phyloP scores from a whole-genome alignment of 2,888 invertebrate species.

The Hetaerina titia region DNA sequence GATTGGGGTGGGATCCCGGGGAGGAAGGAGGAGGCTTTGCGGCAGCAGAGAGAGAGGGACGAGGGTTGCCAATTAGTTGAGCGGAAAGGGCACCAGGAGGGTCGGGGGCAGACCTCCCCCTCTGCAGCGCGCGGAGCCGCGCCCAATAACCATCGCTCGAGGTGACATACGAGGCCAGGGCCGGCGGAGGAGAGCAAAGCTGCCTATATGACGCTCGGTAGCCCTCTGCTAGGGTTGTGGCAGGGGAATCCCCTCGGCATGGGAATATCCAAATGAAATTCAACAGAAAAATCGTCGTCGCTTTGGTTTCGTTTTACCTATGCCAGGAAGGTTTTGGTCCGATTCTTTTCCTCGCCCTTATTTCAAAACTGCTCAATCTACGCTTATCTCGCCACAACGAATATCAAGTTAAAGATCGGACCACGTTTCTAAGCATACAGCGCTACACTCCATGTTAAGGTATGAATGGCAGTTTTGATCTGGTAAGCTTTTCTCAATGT shows the following conservation, averaged over 20 bases:
- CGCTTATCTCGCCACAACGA: too few relatives aligned
- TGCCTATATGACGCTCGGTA: neutral
- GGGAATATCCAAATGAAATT: neutral
- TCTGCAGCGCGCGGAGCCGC: neutral
- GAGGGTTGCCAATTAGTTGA: constrained; percentile 24
- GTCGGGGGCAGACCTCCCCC: neutral
- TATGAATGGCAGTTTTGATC: too few relatives aligned
- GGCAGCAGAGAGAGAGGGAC: neutral
- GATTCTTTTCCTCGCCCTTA: neutral
- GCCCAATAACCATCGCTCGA: neutral
- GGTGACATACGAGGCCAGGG: neutral
- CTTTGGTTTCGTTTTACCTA: neutral
- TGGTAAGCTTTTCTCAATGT: too few relatives aligned
- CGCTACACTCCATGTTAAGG: too few relatives aligned
- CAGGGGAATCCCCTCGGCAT: too few relatives aligned
- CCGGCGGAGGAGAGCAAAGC: neutral
- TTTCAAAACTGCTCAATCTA: neutral
- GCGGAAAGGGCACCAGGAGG: neutral
- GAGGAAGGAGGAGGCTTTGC: neutral
- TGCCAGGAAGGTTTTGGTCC: neutral
- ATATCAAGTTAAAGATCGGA: too few relatives aligned
- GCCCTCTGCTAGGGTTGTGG: constrained; percentile 1
- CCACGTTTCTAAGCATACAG: too few relatives aligned
- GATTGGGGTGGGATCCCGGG: neutral
- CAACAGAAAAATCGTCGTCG: neutral